Evolutionary conservation across 92 coral and sea anemone genomes (phyloP).

Genomic region (Parazoanthus atlanticus): DNA sequence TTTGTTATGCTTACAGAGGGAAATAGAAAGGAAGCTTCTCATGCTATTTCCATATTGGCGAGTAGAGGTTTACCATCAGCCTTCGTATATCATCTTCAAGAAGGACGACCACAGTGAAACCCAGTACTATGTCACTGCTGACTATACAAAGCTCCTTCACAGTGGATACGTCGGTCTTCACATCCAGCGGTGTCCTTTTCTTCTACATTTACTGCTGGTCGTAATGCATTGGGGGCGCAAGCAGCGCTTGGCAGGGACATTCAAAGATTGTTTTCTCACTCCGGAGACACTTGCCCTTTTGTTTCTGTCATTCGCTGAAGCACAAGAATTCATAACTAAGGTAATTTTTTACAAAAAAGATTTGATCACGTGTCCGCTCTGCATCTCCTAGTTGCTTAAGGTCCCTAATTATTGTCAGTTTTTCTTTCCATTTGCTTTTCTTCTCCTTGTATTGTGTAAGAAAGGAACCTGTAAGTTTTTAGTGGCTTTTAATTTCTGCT

Average conservation of each 20-base stretch:
- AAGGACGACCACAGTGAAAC: constrained; percentile 1
- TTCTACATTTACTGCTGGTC: constrained; percentile 66
- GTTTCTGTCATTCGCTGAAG: constrained; percentile 71
- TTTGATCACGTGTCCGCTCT: not conserved
- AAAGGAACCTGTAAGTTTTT: too few species aligned
- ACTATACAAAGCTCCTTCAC: constrained; percentile 55
- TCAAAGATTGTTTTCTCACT: constrained; percentile 51
- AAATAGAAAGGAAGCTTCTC: not conserved
- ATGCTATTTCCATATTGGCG: not conserved
- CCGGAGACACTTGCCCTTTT: constrained; percentile 70
- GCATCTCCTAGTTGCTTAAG: too few species aligned
- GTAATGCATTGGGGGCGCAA: constrained; percentile 85
- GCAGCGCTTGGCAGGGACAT: constrained; percentile 59
- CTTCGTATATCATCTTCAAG: constrained; percentile 14
- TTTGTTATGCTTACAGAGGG: not conserved
- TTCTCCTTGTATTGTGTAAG: too few species aligned
- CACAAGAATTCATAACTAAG: constrained; percentile 51
- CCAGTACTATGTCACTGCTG: constrained; percentile 57
- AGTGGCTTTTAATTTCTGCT: too few species aligned
- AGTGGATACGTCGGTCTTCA: constrained; percentile 66
- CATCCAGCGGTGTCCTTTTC: constrained; percentile 79
- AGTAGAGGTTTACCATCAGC: not conserved
- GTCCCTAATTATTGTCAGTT: too few species aligned
- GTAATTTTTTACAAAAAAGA: not conserved
- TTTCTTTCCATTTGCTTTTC: too few species aligned